These are phyloP conservation scores for Aix galericulata DNA, from an alignment of 2,113 vertebrate genomes.

Conservation along the genomic window DNA sequence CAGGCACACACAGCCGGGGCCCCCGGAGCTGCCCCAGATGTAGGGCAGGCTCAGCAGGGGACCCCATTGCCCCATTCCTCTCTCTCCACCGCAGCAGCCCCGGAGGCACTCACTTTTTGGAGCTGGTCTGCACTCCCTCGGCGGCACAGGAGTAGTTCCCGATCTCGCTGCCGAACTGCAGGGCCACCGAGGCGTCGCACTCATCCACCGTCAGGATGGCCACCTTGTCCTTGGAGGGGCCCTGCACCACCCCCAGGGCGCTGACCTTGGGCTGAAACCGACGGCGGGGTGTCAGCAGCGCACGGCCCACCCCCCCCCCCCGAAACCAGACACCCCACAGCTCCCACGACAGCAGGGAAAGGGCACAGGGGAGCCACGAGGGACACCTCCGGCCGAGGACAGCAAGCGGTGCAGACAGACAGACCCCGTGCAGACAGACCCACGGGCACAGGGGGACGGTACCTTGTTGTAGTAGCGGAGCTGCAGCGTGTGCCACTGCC, in stretches of 20 bases:
- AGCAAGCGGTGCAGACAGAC: not conserved
- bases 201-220: constrained; percentile 93
- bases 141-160: constrained; percentile 96
- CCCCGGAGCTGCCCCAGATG: not conserved
- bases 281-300: not conserved
- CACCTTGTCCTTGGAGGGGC: constrained; percentile 96
- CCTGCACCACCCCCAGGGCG: constrained; percentile 87
- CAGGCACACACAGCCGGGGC: not conserved
- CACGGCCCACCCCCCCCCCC: rapidly evolving
- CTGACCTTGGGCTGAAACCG: constrained; percentile 87
- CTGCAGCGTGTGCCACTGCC: constrained; percentile 94
- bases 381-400: rapidly evolving
- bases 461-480: constrained; percentile 99
- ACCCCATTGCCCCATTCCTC: not conserved
- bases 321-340: not conserved
- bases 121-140: constrained; percentile 94
- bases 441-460: rapidly evolving
- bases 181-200: constrained; percentile 90
- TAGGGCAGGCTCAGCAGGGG: not conserved
- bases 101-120: constrained; percentile 89
- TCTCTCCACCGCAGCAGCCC: not conserved
- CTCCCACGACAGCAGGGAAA: not conserved
- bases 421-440: rapidly evolving
- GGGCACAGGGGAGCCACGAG: not conserved
- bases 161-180: constrained; percentile 90